phyloP scores from a whole-genome alignment of 1,140 invertebrate species.

The Drosophila dunni region DNA sequence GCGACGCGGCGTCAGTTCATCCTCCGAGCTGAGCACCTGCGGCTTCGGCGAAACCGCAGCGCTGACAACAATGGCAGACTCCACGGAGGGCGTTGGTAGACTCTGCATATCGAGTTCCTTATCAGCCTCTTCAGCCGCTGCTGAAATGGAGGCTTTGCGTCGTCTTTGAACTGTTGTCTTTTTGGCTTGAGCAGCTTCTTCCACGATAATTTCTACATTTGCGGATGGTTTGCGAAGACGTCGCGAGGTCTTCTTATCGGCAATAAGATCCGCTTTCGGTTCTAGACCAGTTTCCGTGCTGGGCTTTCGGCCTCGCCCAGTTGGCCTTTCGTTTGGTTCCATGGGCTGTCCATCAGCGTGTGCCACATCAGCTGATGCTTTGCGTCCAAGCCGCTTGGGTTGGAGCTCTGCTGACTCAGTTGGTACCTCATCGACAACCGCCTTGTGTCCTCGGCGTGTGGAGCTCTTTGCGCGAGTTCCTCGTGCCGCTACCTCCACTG shows the following conservation, averaged over 20 bases:
- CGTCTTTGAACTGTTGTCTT: slow-evolving; percentile 39
- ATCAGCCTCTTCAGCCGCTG: neutral
- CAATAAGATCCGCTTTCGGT: neutral
- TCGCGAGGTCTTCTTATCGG: slow-evolving; percentile 40
- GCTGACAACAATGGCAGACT: neutral
- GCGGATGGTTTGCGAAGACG: slow-evolving; percentile 42
- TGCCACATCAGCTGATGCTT: neutral
- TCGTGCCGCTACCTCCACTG: neutral
- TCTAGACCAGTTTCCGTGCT: slow-evolving; percentile 16
- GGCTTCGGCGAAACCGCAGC: neutral
- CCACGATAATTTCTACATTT: slow-evolving; percentile 28
- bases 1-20: slow-evolving; percentile 59
- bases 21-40: slow-evolving; percentile 31
- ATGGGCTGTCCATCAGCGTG: neutral
- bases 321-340: neutral
- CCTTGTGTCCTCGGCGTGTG: slow-evolving; percentile 13
- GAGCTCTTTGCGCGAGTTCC: neutral
- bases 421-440: slow-evolving; percentile 6
- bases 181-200: slow-evolving; percentile 30
- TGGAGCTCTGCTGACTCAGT: slow-evolving; percentile 10
- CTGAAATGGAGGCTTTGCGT: slow-evolving; percentile 32
- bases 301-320: slow-evolving; percentile 27
- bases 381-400: slow-evolving; percentile 22
- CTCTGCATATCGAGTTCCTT: slow-evolving; percentile 9
- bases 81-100: neutral